These are phyloP conservation scores for Alitta virens DNA, from an alignment of 2,888 invertebrate genomes.

Conservation along the genomic window DNA sequence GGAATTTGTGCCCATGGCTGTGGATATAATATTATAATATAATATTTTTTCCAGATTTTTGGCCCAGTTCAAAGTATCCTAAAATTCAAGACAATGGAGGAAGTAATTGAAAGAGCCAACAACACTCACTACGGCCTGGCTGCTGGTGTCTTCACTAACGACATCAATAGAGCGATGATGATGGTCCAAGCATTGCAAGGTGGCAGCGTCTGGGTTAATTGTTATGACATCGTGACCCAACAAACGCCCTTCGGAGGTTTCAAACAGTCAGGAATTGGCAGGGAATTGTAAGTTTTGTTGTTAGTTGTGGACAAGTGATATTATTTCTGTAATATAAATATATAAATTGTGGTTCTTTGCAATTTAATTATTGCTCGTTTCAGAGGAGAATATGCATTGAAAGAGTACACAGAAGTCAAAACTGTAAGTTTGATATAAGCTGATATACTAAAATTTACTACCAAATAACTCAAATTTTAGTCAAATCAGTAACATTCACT, in stretches of 20 bases:
- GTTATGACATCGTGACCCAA: slow-evolving; percentile 80
- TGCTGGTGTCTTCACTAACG: slow-evolving; percentile 86
- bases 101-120: slow-evolving; percentile 82
- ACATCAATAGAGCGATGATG: slow-evolving; percentile 74
- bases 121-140: slow-evolving; percentile 87
- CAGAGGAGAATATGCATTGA: slow-evolving; percentile 47
- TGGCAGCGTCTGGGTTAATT: slow-evolving; percentile 67
- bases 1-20: no score
- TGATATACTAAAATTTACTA: no score
- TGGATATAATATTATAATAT: no score
- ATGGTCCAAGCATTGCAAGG: slow-evolving; percentile 7
- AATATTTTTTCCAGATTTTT: slow-evolving; percentile 46
- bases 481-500: no score
- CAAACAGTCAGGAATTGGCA: slow-evolving; percentile 92
- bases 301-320: no score
- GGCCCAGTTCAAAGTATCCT: slow-evolving; percentile 60
- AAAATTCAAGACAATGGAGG: slow-evolving; percentile 55
- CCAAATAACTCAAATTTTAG: no score
- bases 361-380: no score
- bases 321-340: no score
- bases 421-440: slow-evolving; percentile 35
- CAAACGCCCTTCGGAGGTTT: slow-evolving; percentile 94
- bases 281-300: slow-evolving; percentile 73
- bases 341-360: no score
- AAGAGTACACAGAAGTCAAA: slow-evolving; percentile 48